Evolutionary conservation across 2,113 vertebrate genomes (phyloP).

Genomic region (Lasiurus cinereus): DNA sequence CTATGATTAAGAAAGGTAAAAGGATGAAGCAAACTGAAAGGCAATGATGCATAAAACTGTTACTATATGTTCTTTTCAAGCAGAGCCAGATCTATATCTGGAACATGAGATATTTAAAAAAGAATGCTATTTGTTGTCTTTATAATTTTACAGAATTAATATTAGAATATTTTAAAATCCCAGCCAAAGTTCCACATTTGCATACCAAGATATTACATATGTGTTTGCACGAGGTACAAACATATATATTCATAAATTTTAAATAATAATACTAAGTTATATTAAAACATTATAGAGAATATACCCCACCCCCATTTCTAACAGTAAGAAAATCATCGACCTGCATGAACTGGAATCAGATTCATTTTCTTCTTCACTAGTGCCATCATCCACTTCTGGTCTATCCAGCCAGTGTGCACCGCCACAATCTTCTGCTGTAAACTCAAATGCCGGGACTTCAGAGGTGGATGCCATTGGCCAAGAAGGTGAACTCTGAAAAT

Average conservation of each 20-base stretch:
- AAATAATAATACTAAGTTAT: conserved; percentile 35
- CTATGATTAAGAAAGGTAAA: conserved; percentile 39
- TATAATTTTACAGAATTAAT: conserved; percentile 55
- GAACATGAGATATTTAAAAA: conserved; percentile 68
- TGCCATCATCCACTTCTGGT: conserved; percentile 88
- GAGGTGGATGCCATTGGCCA: conserved; percentile 93
- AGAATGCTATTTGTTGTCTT: conserved; percentile 66
- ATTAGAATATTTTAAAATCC: conserved; percentile 27
- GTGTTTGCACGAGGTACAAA: not conserved
- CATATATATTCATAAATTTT: not conserved
- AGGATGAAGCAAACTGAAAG: conserved; percentile 45
- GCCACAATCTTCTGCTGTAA: conserved; percentile 89
- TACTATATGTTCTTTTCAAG: conserved; percentile 61
- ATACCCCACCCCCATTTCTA: conserved; percentile 74
- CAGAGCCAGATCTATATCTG: conserved; percentile 56
- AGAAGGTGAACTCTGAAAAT: conserved; percentile 92
- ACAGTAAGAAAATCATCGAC: conserved; percentile 88
- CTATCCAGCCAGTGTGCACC: conserved; percentile 86
- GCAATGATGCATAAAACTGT: conserved; percentile 63
- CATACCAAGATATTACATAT: conserved; percentile 12
- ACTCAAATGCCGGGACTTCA: conserved; percentile 90
- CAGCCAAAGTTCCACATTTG: conserved; percentile 47
- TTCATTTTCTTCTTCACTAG: conserved; percentile 93
- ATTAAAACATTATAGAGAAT: conserved; percentile 46
- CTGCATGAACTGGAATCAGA: conserved; percentile 97